A percentile compares a stretch with the other conserved stretches of the same genome.
Evolutionary conservation across 1,140 invertebrate genomes (phyloP).

Genomic region (Danaus melanippus): DNA sequence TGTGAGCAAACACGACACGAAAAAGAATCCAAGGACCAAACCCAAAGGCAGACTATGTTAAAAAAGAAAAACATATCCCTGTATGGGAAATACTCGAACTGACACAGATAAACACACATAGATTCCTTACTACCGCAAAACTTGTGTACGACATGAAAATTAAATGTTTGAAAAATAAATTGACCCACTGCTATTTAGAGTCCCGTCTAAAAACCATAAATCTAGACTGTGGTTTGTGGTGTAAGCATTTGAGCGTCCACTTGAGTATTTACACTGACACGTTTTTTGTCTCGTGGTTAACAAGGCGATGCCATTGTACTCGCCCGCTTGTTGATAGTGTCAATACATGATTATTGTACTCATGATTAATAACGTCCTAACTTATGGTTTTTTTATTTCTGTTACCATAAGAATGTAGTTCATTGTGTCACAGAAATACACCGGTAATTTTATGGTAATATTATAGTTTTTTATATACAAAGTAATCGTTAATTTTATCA

Average conservation of each 20-base stretch:
- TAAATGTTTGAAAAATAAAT: no score
- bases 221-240: constrained; percentile 38
- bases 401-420: constrained; percentile 15
- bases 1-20: constrained; percentile 41
- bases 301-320: constrained; percentile 57
- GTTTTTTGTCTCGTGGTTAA: constrained; percentile 61
- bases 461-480: constrained; percentile 4
- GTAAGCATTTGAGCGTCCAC: constrained; percentile 36
- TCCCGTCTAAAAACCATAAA: constrained; percentile 15
- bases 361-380: constrained; percentile 44
- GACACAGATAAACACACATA: constrained; percentile 34
- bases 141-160: no score
- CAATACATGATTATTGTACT: constrained; percentile 55
- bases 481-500: constrained; percentile 2
- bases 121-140: constrained; percentile 16
- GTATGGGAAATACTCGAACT: constrained; percentile 38
- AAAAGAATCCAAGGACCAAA: constrained; percentile 49
- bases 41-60: constrained; percentile 43
- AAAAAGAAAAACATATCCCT: constrained; percentile 29
- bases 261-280: constrained; percentile 59
- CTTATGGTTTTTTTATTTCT: constrained; percentile 18
- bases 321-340: constrained; percentile 53
- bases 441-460: background rate
- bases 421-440: constrained; percentile 13
- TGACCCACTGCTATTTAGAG: constrained; percentile 5